Base-by-base conservation (phyloP, 2,113 vertebrate species). In the Perccottus glenii region DNA sequence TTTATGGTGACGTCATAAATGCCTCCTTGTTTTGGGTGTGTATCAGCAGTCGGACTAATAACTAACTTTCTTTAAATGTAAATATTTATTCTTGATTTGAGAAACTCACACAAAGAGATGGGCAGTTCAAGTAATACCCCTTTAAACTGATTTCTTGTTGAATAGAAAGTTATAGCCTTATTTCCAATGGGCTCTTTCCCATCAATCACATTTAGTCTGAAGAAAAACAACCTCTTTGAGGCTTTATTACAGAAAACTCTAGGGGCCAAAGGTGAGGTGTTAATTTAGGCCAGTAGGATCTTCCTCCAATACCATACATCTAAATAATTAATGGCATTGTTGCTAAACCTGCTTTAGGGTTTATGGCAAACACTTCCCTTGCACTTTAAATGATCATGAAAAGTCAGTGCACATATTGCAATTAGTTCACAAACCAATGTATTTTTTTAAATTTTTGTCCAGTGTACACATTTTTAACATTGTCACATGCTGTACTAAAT, bases 191-290 rank as follows among this genome's bases (percentile, higher is more conserved):
- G 11, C 48, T 12, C 52, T 60, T 48, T 50, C 60, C n/a, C 47
- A 63, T 70, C 46, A 44, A 68, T 75, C 63, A 56, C 59, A 16
- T n/a, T 77, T 70, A 9, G 38, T 43, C 16, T 40, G 15, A 40
- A 16, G 56, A 11, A 9, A 11, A 46, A 58, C 11, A 63, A 36
- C 51, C 70, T 62, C 71, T 15, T 2, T 60, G 78, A 61, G 75
- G 57, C 52, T 15, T 74, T 45, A 75, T 82, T 82, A 73, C 15
- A 50, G 60, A 36, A 6, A 2, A 5, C 12, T 44, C 46, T 46
- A 16, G 27, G 44, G 48, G 57, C 36, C 35, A 46, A 16, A 66
- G 65, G 64, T 70, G 53, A 74, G 36, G 53, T 27, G 33, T 64
- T 58, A 57, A 44, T 63, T 48, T 11, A 42, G 68, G 52, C 63